A percentile compares a stretch with the other conserved stretches of the same genome.
These are phyloP conservation scores for Chamaetylas fuelleborni DNA, from an alignment of 2,113 vertebrate genomes.

Conservation along the genomic window DNA sequence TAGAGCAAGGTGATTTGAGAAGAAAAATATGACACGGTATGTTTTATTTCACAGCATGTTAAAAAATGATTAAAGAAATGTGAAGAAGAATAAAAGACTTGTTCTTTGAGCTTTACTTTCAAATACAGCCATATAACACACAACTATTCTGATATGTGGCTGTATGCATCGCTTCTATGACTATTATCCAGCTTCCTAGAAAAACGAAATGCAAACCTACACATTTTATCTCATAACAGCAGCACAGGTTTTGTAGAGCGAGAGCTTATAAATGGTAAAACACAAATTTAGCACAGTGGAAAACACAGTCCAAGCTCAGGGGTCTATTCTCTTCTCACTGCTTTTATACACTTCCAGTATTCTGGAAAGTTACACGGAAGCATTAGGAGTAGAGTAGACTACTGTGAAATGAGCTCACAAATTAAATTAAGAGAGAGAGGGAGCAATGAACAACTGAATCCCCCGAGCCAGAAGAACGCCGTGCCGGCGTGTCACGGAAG, in stretches of 20 bases:
- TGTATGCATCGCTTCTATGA: neutral
- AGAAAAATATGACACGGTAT: neutral
- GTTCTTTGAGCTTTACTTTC: constrained; percentile 15
- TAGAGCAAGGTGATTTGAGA: neutral
- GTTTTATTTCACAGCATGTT: constrained; percentile 37
- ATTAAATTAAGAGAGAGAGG: neutral
- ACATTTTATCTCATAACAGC: constrained; percentile 18
- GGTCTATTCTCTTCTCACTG: neutral
- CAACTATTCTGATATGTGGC: neutral
- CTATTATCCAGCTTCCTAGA: constrained; percentile 13
- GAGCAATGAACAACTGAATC: neutral
- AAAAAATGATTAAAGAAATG: constrained; percentile 56
- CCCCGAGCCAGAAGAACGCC: neutral
- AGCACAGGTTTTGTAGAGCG: neutral
- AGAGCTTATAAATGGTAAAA: neutral
- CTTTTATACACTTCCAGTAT: neutral
- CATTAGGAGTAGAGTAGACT: neutral
- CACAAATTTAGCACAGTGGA: neutral
- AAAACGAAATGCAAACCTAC: constrained; percentile 36
- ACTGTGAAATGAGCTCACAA: constrained; percentile 12
- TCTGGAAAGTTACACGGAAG: neutral
- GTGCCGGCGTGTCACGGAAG: neutral
- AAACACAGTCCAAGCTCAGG: constrained; percentile 10
- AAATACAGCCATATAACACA: neutral
- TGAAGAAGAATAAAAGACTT: constrained; percentile 1